Evolutionary conservation across 2,113 vertebrate genomes (phyloP).

Genomic region (Austrofundulus limnaeus): DNA sequence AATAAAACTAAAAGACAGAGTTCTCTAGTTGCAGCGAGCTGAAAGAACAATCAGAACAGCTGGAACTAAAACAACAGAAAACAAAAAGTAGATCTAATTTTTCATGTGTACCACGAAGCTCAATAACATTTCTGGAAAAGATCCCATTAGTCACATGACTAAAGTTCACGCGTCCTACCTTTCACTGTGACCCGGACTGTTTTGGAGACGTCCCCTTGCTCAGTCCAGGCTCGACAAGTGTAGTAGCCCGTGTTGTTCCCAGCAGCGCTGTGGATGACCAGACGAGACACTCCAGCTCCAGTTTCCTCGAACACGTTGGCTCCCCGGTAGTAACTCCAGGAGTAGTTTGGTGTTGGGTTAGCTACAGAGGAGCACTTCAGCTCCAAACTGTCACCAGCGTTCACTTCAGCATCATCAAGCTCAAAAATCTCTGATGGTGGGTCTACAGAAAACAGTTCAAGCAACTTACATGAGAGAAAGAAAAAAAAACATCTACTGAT

Average conservation of each 20-base stretch:
- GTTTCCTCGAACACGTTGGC: slow-evolving; percentile 37
- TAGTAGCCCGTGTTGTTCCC: slow-evolving; percentile 58
- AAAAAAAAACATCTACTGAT: background rate
- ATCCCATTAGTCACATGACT: too few species aligned
- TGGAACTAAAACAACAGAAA: too few species aligned
- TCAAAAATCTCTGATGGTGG: slow-evolving; percentile 53
- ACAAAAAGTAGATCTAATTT: too few species aligned
- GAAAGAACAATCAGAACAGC: too few species aligned
- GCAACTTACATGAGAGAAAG: background rate
- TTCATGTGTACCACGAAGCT: too few species aligned
- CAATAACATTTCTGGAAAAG: too few species aligned
- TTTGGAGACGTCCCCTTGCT: slow-evolving; percentile 24
- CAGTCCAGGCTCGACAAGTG: slow-evolving; percentile 48
- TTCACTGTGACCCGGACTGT: slow-evolving; percentile 51
- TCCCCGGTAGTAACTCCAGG: slow-evolving; percentile 46
- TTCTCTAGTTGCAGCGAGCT: too few species aligned
- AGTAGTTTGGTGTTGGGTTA: slow-evolving; percentile 51
- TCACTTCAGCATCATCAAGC: slow-evolving; percentile 54
- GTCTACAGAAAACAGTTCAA: slow-evolving; percentile 40
- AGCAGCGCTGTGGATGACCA: slow-evolving; percentile 47
- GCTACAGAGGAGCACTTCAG: slow-evolving; percentile 57
- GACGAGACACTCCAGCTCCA: slow-evolving; percentile 61
- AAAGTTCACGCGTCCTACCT: slow-evolving; percentile 35
- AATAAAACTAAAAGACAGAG: too few species aligned
- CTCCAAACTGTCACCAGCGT: slow-evolving; percentile 25